Percentiles rank a stretch among this genome's conserved stretches.
Conservation (phyloP, 2,888 invertebrate genomes). For the Pediacus dermestoides region DNA sequence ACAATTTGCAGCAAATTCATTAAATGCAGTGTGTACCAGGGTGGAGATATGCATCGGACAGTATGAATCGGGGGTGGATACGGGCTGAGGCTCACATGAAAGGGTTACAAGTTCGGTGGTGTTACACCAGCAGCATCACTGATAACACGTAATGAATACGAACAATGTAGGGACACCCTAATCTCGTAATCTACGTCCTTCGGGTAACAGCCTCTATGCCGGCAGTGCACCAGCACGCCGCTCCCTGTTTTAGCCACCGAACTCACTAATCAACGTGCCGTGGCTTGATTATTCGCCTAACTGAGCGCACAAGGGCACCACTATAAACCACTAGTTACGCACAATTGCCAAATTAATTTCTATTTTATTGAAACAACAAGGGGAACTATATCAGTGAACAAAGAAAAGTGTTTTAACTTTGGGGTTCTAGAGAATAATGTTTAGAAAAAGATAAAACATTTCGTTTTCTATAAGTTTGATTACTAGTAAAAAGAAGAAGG, state of each 20-base stretch:
- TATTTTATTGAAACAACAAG: no score
- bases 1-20: constrained; percentile 26
- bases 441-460: no score
- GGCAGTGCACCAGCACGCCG: background rate
- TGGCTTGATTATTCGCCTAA: constrained; percentile 28
- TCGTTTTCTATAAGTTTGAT: no score
- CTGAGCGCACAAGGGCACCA: constrained; percentile 23
- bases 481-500: no score
- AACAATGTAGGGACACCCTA: constrained; percentile 20
- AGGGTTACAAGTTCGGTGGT: constrained; percentile 14
- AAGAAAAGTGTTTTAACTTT: no score
- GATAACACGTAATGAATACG: constrained; percentile 15
- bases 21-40: constrained; percentile 22
- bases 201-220: constrained; percentile 2
- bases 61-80: constrained; percentile 10
- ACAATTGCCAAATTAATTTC: constrained; percentile 3
- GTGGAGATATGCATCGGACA: constrained; percentile 20
- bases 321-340: constrained; percentile 1
- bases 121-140: constrained; percentile 15
- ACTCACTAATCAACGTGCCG: constrained; percentile 30
- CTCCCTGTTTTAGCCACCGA: constrained; percentile 12
- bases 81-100: constrained; percentile 8
- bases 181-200: constrained; percentile 26
- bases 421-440: no score
- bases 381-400: no score